phyloP scores from a whole-genome alignment of 1,140 invertebrate genomes.

The Apis dorsata region DNA sequence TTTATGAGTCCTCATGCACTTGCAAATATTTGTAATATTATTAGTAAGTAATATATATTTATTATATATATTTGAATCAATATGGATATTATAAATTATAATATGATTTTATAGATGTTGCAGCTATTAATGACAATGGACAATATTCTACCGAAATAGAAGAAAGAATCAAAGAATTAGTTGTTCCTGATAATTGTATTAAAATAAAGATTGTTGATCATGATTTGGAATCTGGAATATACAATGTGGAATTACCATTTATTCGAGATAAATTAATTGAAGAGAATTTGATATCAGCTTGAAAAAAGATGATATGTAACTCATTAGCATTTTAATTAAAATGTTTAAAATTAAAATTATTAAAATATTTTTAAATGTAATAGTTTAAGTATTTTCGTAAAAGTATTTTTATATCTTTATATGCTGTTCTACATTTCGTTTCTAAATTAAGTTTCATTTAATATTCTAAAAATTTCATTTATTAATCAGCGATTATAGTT shows the following conservation, averaged over 20 bases:
- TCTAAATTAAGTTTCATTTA: not conserved
- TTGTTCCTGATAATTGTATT: slow-evolving; percentile 1
- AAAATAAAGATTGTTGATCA: slow-evolving; percentile 63
- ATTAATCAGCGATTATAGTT: not conserved
- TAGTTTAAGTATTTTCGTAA: not conserved
- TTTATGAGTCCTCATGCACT: slow-evolving; percentile 65
- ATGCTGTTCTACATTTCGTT: not conserved
- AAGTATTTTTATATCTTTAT: not conserved
- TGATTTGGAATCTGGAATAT: slow-evolving; percentile 19
- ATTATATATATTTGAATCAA: slow-evolving; percentile 11
- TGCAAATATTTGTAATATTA: slow-evolving; percentile 63
- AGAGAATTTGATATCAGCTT: slow-evolving; percentile 53
- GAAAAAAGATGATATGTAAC: slow-evolving; percentile 1
- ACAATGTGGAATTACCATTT: slow-evolving; percentile 64
- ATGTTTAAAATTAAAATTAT: not conserved
- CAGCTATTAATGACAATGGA: slow-evolving; percentile 36
- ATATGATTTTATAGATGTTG: slow-evolving; percentile 61
- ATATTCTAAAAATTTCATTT: not conserved
- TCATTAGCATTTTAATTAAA: not conserved
- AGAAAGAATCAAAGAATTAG: slow-evolving; percentile 50
- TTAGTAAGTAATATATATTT: slow-evolving; percentile 64
- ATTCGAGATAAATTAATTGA: slow-evolving; percentile 51
- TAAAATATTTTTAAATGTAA: not conserved
- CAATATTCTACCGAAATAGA: slow-evolving; percentile 43
- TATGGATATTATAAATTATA: slow-evolving; percentile 11